Conservation (phyloP, 1,140 invertebrate species). For the Gonatopus flavifemur region DNA sequence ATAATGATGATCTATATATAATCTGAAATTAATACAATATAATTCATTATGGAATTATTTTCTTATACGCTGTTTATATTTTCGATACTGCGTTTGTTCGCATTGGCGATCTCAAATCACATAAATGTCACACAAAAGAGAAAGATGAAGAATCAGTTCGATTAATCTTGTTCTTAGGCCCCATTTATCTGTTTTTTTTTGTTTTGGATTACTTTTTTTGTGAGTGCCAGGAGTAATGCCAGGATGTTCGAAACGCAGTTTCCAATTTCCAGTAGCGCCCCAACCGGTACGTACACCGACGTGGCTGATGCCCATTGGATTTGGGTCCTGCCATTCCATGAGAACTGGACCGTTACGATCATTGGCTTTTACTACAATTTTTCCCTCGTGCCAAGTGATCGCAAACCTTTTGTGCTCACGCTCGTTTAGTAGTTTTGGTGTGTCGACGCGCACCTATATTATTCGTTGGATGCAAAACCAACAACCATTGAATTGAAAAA, state of each 20-base stretch:
- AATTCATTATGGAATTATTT: too few species aligned
- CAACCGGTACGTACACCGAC: slow-evolving; percentile 66
- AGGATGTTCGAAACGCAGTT: slow-evolving; percentile 39
- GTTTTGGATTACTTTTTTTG: slow-evolving; percentile 29
- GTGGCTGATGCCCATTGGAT: slow-evolving; percentile 62
- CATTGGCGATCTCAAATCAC: too few species aligned
- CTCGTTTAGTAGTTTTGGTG: slow-evolving; percentile 58
- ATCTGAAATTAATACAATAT: too few species aligned
- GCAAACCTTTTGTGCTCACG: slow-evolving; percentile 62
- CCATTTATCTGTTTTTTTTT: too few species aligned
- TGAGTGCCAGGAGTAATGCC: not conserved
- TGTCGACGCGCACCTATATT: slow-evolving; percentile 61
- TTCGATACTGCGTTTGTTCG: too few species aligned
- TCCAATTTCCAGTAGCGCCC: slow-evolving; percentile 65
- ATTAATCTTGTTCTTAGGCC: too few species aligned
- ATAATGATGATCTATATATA: too few species aligned
- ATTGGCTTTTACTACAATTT: slow-evolving; percentile 53
- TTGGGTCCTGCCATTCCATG: slow-evolving; percentile 62
- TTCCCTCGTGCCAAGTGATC: slow-evolving; percentile 63
- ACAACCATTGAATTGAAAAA: too few species aligned
- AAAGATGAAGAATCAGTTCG: too few species aligned
- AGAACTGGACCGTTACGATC: slow-evolving; percentile 51
- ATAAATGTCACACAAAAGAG: too few species aligned
- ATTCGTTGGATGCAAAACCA: slow-evolving; percentile 19
- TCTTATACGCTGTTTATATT: too few species aligned